These are phyloP conservation scores for Crenichthys baileyi DNA, from an alignment of 2,797 vertebrate genomes.

Conservation along the genomic window DNA sequence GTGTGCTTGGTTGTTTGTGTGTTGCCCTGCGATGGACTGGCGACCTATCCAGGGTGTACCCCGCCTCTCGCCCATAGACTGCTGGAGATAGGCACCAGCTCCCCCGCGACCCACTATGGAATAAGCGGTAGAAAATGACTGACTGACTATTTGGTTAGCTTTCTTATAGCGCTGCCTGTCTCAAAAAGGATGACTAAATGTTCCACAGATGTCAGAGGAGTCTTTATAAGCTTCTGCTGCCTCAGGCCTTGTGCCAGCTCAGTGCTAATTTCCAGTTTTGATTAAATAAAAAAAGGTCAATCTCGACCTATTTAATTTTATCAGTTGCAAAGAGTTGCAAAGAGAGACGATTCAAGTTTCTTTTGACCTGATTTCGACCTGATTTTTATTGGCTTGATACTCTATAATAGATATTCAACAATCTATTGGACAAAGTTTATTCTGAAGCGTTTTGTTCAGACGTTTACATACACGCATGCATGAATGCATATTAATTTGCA, in stretches of 20 bases:
- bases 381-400: slow-evolving; percentile 4
- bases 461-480: background rate
- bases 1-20: too few species aligned
- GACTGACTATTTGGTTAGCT: slow-evolving; percentile 32
- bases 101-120: too few species aligned
- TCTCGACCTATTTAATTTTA: slow-evolving; percentile 24
- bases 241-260: slow-evolving; percentile 22
- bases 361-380: background rate
- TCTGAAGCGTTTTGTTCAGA: background rate
- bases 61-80: too few species aligned
- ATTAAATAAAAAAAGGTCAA: slow-evolving; percentile 21
- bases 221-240: slow-evolving; percentile 43
- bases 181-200: slow-evolving; percentile 26
- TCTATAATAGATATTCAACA: slow-evolving; percentile 3
- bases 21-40: too few species aligned
- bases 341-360: slow-evolving; percentile 2
- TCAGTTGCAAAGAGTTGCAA: slow-evolving; percentile 18
- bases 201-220: slow-evolving; percentile 33
- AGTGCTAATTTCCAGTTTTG: slow-evolving; percentile 20
- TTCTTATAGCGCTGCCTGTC: slow-evolving; percentile 30
- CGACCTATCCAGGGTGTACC: too few species aligned
- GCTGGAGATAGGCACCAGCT: too few species aligned
- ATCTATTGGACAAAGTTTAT: background rate
- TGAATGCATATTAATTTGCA: background rate
- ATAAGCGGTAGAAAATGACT: too few species aligned